These are phyloP conservation scores for Tetraneura akinire DNA, from an alignment of 1,140 invertebrate genomes.

Conservation along the genomic window DNA sequence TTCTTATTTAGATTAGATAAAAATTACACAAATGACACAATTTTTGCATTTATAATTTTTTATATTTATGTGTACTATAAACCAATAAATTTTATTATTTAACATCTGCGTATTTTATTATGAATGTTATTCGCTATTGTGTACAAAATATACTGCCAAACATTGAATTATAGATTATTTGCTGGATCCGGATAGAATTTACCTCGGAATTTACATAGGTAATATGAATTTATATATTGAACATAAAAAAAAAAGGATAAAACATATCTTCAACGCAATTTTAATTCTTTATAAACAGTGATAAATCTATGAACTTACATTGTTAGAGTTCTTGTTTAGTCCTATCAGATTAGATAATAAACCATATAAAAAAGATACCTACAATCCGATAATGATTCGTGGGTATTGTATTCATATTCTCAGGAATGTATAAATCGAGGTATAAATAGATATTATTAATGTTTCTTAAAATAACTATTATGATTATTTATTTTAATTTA, in stretches of 20 bases:
- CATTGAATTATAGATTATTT: slow-evolving; percentile 6
- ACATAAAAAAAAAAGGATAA: slow-evolving; percentile 2
- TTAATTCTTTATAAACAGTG: neutral
- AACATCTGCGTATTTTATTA: neutral
- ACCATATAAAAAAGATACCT: neutral
- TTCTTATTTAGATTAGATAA: too few species aligned
- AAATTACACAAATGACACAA: too few species aligned
- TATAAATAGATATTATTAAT: neutral
- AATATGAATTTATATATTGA: neutral
- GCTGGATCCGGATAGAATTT: neutral
- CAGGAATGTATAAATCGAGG: neutral
- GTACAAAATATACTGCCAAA: neutral
- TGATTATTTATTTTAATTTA: too few species aligned
- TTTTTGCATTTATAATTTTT: too few species aligned
- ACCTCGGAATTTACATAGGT: neutral
- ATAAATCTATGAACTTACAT: neutral
- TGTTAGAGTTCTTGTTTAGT: neutral
- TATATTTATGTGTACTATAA: too few species aligned
- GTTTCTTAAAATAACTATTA: too few species aligned
- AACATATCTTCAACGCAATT: neutral
- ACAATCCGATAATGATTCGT: neutral
- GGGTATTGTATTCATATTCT: neutral
- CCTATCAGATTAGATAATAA: slow-evolving; percentile 2
- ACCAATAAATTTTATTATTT: neutral
- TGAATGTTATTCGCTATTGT: neutral